These are phyloP conservation scores for Eubasilissa splendida DNA, from an alignment of 2,888 invertebrate genomes.

Conservation along the genomic window DNA sequence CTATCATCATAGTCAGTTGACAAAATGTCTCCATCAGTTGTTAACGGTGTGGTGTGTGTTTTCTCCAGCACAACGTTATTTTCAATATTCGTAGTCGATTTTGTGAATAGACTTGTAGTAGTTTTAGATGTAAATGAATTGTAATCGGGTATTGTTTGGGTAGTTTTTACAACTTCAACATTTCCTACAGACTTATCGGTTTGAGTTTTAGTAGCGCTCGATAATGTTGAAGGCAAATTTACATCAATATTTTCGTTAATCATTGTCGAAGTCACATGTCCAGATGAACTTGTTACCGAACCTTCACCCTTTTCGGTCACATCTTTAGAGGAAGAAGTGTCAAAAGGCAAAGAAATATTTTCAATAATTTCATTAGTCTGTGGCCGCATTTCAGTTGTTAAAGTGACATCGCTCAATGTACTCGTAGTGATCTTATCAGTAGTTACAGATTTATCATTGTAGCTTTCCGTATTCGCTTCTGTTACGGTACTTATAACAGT, in stretches of 20 bases:
- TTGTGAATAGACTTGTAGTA: not conserved
- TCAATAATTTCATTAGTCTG: not conserved
- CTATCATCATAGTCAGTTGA: not conserved
- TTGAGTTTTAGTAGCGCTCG: not conserved
- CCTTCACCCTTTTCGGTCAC: conserved; percentile 4
- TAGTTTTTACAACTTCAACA: not conserved
- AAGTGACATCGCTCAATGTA: not conserved
- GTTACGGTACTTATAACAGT: not conserved
- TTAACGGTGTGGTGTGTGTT: not conserved
- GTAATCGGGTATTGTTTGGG: not conserved
- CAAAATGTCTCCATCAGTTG: not conserved
- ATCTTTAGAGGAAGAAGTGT: not conserved
- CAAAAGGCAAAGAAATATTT: not conserved
- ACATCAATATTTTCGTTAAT: not conserved
- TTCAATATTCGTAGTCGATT: not conserved
- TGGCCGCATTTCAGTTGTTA: not conserved
- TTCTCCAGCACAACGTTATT: not conserved
- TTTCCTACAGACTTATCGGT: not conserved
- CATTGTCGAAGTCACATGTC: not conserved
- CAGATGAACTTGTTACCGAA: not conserved
- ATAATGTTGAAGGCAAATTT: not conserved
- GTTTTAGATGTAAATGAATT: conserved; percentile 1
- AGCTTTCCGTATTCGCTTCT: not conserved
- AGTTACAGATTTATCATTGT: not conserved
- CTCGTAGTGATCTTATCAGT: not conserved